Evolutionary conservation across 1,140 invertebrate genomes (phyloP).

Genomic region (Polyergus mexicanus): DNA sequence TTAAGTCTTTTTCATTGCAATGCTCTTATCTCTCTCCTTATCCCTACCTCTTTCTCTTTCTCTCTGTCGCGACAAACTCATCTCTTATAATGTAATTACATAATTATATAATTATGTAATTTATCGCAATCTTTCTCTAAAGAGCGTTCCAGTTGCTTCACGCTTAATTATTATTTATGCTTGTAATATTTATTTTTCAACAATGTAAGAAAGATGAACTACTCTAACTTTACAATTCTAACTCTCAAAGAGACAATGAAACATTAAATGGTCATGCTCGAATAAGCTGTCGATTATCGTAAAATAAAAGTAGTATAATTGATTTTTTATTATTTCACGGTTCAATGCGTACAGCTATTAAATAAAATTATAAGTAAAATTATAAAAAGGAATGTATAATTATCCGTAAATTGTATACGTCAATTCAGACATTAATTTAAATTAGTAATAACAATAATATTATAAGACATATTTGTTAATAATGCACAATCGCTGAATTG

Average conservation of each 20-base stretch:
- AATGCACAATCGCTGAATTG: background rate
- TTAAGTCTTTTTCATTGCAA: background rate
- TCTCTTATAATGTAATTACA: constrained; percentile 14
- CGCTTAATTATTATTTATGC: background rate
- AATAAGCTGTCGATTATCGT: background rate
- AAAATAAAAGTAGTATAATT: background rate
- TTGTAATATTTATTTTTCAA: background rate
- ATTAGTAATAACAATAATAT: background rate
- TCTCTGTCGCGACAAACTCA: background rate
- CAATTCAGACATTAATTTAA: background rate
- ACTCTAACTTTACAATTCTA: background rate
- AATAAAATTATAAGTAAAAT: background rate
- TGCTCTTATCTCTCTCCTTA: background rate
- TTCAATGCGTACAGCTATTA: background rate
- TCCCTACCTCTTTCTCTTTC: too few species aligned
- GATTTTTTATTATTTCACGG: background rate
- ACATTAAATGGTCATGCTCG: constrained; percentile 68
- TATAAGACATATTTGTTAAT: constrained; percentile 5
- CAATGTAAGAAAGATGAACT: background rate
- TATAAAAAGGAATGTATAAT: background rate
- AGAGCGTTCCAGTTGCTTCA: background rate
- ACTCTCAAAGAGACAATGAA: constrained; percentile 68
- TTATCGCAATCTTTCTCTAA: background rate
- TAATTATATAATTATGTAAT: background rate
- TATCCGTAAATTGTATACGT: background rate